Percentiles rank a stretch among this genome's conserved stretches.
Conservation (phyloP, 2,113 vertebrate genomes). For the Chlorocebus sabaeus region DNA sequence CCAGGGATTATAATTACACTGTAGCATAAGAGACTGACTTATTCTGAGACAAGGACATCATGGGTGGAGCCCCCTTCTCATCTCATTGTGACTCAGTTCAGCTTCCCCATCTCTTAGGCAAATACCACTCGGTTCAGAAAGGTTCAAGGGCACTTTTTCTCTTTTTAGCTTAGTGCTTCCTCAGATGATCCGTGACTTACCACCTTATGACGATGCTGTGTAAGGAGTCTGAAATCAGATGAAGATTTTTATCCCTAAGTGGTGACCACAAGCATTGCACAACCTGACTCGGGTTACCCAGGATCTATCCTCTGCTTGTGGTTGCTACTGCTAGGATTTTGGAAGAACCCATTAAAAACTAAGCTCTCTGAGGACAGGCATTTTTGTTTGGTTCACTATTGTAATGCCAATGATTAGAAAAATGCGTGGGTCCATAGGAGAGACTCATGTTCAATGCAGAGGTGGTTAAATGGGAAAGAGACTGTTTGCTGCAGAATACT, state of each 20-base stretch:
- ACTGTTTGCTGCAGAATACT: background rate
- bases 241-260: background rate
- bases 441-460: background rate
- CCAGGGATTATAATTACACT: background rate
- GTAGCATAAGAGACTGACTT: background rate
- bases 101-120: background rate
- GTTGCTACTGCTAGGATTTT: background rate
- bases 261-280: background rate
- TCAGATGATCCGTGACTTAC: background rate
- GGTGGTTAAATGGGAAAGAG: background rate
- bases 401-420: background rate
- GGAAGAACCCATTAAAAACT: background rate
- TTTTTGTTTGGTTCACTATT: background rate
- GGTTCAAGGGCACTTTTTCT: background rate
- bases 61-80: background rate
- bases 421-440: background rate
- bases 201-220: background rate
- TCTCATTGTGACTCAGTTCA: background rate
- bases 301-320: background rate
- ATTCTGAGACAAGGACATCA: background rate
- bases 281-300: background rate
- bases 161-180: background rate
- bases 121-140: background rate
- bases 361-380: background rate
- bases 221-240: background rate